Conservation (phyloP, 2,113 vertebrate genomes). For the Desmodus rotundus region DNA sequence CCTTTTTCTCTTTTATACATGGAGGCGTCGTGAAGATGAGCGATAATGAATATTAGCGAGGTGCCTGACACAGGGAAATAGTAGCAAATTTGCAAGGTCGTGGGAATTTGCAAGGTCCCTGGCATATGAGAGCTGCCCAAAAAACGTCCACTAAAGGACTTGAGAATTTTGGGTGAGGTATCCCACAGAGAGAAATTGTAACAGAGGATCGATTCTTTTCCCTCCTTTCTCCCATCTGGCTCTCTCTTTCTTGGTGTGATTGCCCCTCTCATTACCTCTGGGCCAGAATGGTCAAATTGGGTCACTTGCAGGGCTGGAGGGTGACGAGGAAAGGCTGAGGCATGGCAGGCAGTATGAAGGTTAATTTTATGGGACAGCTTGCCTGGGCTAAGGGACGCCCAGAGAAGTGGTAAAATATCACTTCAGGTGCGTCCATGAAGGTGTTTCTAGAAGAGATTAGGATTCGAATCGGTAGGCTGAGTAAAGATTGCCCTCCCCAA, state of each 20-base stretch:
- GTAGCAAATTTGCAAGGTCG: background rate
- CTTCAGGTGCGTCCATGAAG: background rate
- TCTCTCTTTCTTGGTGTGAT: background rate
- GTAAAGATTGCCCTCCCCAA: background rate
- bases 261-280: background rate
- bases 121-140: background rate
- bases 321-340: background rate
- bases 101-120: background rate
- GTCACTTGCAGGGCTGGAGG: background rate
- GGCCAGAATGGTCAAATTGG: background rate
- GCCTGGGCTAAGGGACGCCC: background rate
- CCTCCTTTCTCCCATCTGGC: background rate
- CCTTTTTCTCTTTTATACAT: background rate
- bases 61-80: background rate
- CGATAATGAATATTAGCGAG: background rate
- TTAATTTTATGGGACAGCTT: background rate
- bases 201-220: rapidly evolving
- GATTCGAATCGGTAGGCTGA: background rate
- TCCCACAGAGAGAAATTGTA: background rate
- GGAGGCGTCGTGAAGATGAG: background rate
- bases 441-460: background rate
- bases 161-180: background rate
- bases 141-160: background rate
- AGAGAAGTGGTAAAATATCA: background rate
- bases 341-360: too few relatives aligned